These are phyloP conservation scores for Apoderus coryli DNA, from an alignment of 2,888 invertebrate species.

Conservation along the genomic window DNA sequence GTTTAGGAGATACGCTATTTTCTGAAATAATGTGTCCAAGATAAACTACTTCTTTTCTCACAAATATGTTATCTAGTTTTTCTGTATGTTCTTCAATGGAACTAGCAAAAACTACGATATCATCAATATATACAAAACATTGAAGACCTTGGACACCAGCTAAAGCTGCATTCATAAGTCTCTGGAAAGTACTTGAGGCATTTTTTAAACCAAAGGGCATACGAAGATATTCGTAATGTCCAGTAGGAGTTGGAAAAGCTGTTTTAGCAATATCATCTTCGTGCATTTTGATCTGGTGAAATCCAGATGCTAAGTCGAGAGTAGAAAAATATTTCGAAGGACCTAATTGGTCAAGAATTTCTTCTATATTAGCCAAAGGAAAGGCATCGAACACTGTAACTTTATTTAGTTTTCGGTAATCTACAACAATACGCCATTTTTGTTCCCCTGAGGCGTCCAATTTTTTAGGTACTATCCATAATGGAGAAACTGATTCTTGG, in stretches of 20 bases:
- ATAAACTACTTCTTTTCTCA: constrained; percentile 25
- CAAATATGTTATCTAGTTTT: constrained; percentile 22
- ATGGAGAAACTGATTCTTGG: constrained; percentile 18
- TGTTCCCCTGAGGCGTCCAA: background rate
- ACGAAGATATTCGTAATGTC: constrained; percentile 25
- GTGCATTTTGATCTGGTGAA: constrained; percentile 24
- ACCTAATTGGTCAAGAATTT: constrained; percentile 10
- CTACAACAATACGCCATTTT: constrained; percentile 3
- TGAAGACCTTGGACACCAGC: constrained; percentile 10
- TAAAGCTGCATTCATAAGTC: constrained; percentile 10
- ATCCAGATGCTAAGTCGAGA: constrained; percentile 22
- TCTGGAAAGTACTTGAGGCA: constrained; percentile 17
- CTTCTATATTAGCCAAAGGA: constrained; percentile 9
- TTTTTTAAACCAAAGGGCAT: constrained; percentile 24
- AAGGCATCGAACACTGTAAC: constrained; percentile 2
- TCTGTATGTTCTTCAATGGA: constrained; percentile 22
- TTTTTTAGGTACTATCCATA: too few relatives aligned
- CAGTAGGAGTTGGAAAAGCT: constrained; percentile 23
- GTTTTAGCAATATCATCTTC: constrained; percentile 22
- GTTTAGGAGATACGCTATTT: constrained; percentile 27
- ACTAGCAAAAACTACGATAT: constrained; percentile 17
- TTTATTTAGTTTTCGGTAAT: constrained; percentile 1
- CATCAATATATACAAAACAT: constrained; percentile 21
- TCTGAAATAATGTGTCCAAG: constrained; percentile 26
- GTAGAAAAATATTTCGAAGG: constrained; percentile 16